A percentile compares a stretch with the other conserved stretches of the same genome.
These are phyloP conservation scores for Dreissena polymorpha DNA, from an alignment of 1,140 invertebrate species.

Conservation along the genomic window DNA sequence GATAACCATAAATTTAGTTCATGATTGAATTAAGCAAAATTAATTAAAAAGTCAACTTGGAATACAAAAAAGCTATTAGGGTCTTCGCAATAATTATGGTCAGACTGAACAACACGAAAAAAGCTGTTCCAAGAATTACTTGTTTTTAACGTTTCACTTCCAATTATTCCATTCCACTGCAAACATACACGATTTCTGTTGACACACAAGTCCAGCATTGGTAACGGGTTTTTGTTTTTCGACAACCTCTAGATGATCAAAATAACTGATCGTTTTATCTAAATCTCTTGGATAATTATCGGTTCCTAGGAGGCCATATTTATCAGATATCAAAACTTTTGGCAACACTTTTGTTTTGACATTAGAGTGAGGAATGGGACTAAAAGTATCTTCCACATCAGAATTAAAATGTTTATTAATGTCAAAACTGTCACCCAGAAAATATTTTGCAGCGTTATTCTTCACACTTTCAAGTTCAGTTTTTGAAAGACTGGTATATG, in stretches of 20 bases:
- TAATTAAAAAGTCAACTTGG: background rate
- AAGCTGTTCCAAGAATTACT: background rate
- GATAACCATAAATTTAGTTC: too few relatives aligned
- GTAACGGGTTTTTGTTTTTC: conserved; percentile 69
- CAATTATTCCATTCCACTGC: conserved; percentile 70
- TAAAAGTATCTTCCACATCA: conserved; percentile 32
- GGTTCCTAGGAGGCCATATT: conserved; percentile 61
- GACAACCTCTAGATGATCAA: conserved; percentile 65
- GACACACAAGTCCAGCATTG: conserved; percentile 65
- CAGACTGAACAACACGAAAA: too few relatives aligned
- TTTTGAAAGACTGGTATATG: background rate
- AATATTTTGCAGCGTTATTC: conserved; percentile 40
- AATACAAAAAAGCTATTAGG: background rate
- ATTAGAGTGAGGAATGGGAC: background rate
- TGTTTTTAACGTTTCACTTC: conserved; percentile 63
- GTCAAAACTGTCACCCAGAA: conserved; percentile 40
- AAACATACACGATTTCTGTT: conserved; percentile 66
- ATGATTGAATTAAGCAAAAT: background rate
- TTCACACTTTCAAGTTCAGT: background rate
- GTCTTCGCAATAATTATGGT: background rate
- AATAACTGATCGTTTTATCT: conserved; percentile 54
- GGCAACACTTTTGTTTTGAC: background rate
- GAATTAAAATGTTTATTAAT: conserved; percentile 36
- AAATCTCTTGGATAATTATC: conserved; percentile 31
- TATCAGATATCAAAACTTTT: background rate